Evolutionary conservation across 2,113 vertebrate species (phyloP).

Genomic region (Eonycteris spelaea): DNA sequence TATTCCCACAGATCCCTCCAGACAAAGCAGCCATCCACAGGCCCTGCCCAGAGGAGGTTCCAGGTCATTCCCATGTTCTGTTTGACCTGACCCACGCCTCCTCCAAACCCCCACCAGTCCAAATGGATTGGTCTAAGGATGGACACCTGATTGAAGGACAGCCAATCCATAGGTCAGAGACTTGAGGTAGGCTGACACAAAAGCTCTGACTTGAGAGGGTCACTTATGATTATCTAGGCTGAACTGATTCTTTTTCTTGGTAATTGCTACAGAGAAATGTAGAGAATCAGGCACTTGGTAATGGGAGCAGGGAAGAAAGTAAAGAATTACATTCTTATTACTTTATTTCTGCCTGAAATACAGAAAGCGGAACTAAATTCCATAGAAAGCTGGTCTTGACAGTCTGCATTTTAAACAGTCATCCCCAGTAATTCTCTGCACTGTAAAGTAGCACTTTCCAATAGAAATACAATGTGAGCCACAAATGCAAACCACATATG

Average conservation of each 20-base stretch:
- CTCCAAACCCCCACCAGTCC: not conserved
- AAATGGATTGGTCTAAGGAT: not conserved
- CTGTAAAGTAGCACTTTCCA: not conserved
- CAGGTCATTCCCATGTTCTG: not conserved
- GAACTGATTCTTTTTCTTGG: not conserved
- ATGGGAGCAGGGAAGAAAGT: not conserved
- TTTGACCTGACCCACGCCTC: not conserved
- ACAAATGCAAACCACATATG: not conserved
- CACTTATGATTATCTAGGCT: not conserved
- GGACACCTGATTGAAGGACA: not conserved
- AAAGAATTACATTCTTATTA: not conserved
- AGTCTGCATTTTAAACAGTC: not conserved
- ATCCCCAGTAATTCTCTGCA: not conserved
- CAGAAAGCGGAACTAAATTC: not conserved
- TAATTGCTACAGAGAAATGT: not conserved
- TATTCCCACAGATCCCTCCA: not conserved
- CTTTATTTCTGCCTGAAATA: not conserved
- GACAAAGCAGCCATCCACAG: not conserved
- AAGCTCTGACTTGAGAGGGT: not conserved
- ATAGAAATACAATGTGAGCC: not conserved
- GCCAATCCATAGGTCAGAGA: not conserved
- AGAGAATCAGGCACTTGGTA: not conserved
- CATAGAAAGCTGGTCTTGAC: not conserved
- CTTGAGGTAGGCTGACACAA: not conserved
- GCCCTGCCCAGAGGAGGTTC: not conserved